A percentile compares a stretch with the other conserved stretches of the same genome.
These are phyloP conservation scores for Gallinago nigripennis DNA, from an alignment of 2,797 vertebrate species.

Conservation along the genomic window DNA sequence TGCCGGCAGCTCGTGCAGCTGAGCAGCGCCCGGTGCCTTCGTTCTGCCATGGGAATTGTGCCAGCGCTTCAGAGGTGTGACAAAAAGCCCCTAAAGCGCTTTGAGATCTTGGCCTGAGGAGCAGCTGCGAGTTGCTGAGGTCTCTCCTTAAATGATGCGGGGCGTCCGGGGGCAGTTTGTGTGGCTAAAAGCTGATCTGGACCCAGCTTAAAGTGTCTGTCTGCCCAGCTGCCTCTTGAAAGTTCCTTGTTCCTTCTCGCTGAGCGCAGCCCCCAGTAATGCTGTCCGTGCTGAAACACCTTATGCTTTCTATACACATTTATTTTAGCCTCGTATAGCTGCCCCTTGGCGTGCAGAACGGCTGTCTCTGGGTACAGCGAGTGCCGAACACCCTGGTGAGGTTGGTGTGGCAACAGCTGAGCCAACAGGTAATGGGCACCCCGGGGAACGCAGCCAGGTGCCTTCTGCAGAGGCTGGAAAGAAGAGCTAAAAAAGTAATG, in stretches of 20 bases:
- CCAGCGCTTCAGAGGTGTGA: neutral
- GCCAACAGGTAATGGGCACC: neutral
- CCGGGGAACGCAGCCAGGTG: neutral
- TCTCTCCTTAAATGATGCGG: neutral
- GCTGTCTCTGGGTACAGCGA: fast-evolving
- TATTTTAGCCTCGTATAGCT: neutral
- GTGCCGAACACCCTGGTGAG: neutral
- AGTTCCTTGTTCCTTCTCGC: neutral
- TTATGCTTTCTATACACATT: neutral
- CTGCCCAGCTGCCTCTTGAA: neutral
- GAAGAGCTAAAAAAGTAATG: neutral
- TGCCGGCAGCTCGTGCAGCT: fast-evolving
- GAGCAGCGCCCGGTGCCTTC: neutral
- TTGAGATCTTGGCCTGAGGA: neutral
- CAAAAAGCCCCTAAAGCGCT: fast-evolving
- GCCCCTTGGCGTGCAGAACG: fast-evolving
- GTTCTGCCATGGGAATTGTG: fast-evolving
- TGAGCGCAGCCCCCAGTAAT: neutral
- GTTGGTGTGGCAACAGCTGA: neutral
- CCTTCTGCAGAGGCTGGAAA: neutral
- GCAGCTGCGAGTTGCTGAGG: neutral
- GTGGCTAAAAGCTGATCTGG: fast-evolving
- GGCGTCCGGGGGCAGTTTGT: neutral
- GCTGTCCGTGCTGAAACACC: neutral
- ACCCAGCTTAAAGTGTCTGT: neutral